Evolutionary conservation across 1,140 invertebrate genomes (phyloP).

Genomic region (Batillaria attramentaria): DNA sequence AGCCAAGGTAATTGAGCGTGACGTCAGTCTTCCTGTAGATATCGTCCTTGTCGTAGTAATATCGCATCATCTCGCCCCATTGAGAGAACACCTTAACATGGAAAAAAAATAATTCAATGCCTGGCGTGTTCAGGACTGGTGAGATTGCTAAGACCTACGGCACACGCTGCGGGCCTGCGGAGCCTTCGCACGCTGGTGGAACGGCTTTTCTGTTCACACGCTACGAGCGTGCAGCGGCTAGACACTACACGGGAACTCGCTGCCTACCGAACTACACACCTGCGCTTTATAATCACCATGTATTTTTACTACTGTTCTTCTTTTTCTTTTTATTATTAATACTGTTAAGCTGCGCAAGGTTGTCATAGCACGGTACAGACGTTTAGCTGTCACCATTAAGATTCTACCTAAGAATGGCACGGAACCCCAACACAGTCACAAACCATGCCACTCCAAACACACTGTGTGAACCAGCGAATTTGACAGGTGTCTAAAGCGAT

Average conservation of each 20-base stretch:
- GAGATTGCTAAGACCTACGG: neutral
- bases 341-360: neutral
- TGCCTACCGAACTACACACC: neutral
- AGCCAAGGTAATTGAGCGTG: conserved; percentile 34
- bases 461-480: too few relatives aligned
- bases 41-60: neutral
- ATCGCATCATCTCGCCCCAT: conserved; percentile 12
- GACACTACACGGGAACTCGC: neutral
- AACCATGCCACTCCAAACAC: too few relatives aligned
- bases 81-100: neutral
- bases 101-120: neutral
- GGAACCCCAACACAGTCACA: neutral
- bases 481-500: neutral
- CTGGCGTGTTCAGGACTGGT: neutral
- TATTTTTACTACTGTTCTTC: neutral
- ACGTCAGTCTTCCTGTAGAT: conserved; percentile 20
- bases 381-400: too few relatives aligned
- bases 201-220: neutral
- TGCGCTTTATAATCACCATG: neutral
- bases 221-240: neutral
- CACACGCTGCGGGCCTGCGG: neutral
- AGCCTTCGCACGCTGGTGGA: neutral
- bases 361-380: neutral
- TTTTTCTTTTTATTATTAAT: neutral
- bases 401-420: neutral